Conservation (phyloP, 2,888 invertebrate species). For the Emmelina monodactyla region DNA sequence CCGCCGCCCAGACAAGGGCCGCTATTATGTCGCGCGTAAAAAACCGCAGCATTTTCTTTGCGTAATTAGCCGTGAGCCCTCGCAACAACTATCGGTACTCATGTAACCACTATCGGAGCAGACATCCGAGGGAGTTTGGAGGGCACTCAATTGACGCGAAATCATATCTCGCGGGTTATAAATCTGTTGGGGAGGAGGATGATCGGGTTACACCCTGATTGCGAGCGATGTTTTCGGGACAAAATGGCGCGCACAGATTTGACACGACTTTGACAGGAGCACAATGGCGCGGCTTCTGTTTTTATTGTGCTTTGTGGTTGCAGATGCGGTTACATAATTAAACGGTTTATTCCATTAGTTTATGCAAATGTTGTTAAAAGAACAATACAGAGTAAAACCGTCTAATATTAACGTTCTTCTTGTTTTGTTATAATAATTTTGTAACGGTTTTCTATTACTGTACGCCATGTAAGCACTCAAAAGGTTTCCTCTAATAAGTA, state of each 20-base stretch:
- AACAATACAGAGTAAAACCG: no score
- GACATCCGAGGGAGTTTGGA: constrained; percentile 21
- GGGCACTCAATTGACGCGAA: constrained; percentile 49
- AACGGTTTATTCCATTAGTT: constrained; percentile 16
- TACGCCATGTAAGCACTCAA: no score
- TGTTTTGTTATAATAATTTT: no score
- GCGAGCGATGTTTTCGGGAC: constrained; percentile 49
- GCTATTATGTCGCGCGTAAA: constrained; percentile 30
- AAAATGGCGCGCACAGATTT: constrained; percentile 48
- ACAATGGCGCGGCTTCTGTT: constrained; percentile 31
- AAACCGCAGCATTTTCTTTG: constrained; percentile 42
- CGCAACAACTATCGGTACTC: constrained; percentile 23
- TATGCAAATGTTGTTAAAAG: no score
- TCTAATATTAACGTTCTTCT: no score
- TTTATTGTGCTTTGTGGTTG: constrained; percentile 26
- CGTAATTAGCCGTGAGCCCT: constrained; percentile 42
- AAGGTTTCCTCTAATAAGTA: no score
- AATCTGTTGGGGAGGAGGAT: constrained; percentile 47
- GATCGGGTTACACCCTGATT: constrained; percentile 55
- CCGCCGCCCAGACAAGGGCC: constrained; percentile 34
- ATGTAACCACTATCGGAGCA: constrained; percentile 24
- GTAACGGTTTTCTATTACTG: no score
- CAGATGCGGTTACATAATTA: constrained; percentile 21
- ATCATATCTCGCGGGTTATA: constrained; percentile 60
- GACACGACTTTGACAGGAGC: constrained; percentile 54